A percentile compares a stretch with the other conserved stretches of the same genome.
These are phyloP conservation scores for Helicoverpa armigera DNA, from an alignment of 1,140 invertebrate genomes.

Conservation along the genomic window DNA sequence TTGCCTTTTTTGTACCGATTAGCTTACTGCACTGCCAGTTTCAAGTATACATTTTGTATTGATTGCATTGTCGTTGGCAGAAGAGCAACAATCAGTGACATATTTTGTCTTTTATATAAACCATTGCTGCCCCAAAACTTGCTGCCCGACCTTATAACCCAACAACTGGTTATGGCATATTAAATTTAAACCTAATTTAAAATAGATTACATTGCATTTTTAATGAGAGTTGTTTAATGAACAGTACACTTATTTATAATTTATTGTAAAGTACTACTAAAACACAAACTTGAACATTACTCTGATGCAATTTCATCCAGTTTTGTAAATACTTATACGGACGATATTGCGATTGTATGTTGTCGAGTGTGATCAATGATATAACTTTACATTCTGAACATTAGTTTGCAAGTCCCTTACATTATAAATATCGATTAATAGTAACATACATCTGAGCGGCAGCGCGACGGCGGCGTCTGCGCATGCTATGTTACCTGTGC, in stretches of 20 bases:
- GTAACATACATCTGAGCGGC: constrained; percentile 42
- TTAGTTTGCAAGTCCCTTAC: constrained; percentile 41
- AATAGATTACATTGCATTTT: constrained; percentile 4
- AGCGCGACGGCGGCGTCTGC: constrained; percentile 41
- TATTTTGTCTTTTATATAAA: constrained; percentile 8
- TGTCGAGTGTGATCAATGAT: constrained; percentile 16
- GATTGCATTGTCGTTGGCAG: background rate
- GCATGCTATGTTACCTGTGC: constrained; percentile 57
- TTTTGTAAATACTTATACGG: constrained; percentile 10
- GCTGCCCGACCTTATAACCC: constrained; percentile 12
- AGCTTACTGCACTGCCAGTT: background rate
- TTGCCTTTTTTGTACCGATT: too few relatives aligned
- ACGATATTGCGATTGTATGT: constrained; percentile 32
- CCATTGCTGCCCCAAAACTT: constrained; percentile 27
- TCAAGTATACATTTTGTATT: background rate
- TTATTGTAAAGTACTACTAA: background rate
- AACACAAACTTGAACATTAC: constrained; percentile 29
- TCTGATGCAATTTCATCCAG: background rate
- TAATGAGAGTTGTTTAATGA: background rate
- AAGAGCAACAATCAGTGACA: background rate
- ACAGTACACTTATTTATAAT: constrained; percentile 8
- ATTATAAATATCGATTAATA: constrained; percentile 40
- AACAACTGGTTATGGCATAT: background rate
- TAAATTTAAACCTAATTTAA: constrained; percentile 4
- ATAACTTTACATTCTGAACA: constrained; percentile 22